phyloP scores from a whole-genome alignment of 2,888 invertebrate species.

The Charanyca ferruginea region DNA sequence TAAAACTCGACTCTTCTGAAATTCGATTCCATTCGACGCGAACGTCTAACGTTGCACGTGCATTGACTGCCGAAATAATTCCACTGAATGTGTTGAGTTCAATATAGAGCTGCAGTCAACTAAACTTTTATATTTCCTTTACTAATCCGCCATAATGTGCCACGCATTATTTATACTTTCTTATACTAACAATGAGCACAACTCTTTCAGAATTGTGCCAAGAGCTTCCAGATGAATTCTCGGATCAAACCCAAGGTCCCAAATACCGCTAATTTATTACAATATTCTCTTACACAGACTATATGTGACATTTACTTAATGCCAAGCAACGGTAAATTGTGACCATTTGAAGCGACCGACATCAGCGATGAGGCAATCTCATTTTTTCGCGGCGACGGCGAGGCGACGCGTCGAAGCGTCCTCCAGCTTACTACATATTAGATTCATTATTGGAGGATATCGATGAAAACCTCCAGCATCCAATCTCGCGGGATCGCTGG shows the following conservation, averaged over 20 bases:
- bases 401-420: constrained; percentile 70
- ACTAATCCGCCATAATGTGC: constrained; percentile 40
- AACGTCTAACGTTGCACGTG: constrained; percentile 67
- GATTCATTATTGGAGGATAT: constrained; percentile 88
- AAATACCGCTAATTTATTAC: constrained; percentile 57
- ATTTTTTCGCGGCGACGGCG: constrained; percentile 74
- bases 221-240: constrained; percentile 43
- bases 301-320: constrained; percentile 61
- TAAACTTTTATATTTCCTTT: constrained; percentile 55
- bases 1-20: constrained; percentile 63
- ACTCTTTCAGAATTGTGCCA: constrained; percentile 24
- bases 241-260: constrained; percentile 62
- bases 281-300: constrained; percentile 59
- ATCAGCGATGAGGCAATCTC: constrained; percentile 67
- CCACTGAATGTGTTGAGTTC: constrained; percentile 61
- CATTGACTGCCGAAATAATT: constrained; percentile 61
- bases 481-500: constrained; percentile 88
- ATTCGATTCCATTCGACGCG: constrained; percentile 64
- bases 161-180: constrained; percentile 31
- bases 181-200: constrained; percentile 15
- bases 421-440: constrained; percentile 86
- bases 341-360: constrained; percentile 59
- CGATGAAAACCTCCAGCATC: constrained; percentile 88
- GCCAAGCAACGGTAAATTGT: constrained; percentile 59
- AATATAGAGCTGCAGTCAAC: constrained; percentile 57